Evolutionary conservation across 2,113 vertebrate species (phyloP).

Genomic region (Origma solitaria): DNA sequence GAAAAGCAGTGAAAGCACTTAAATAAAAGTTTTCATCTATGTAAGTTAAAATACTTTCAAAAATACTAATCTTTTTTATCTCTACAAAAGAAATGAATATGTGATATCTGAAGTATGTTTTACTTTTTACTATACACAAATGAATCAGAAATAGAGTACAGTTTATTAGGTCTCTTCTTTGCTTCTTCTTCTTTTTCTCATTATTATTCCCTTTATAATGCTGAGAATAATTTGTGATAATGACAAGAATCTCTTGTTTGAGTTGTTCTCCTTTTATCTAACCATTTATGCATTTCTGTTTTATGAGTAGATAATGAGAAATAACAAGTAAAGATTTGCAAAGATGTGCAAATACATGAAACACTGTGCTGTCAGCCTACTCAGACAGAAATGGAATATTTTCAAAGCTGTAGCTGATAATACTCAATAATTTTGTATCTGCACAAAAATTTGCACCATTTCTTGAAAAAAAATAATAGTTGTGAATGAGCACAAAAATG

Average conservation of each 20-base stretch:
- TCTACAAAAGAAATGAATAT: background rate
- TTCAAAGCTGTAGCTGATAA: background rate
- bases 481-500: fast-evolving
- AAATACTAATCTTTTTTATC: background rate
- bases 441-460: background rate
- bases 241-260: background rate
- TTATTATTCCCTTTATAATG: background rate
- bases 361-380: background rate
- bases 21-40: background rate
- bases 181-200: background rate
- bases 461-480: background rate
- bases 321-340: background rate
- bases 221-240: background rate
- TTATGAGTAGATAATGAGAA: background rate
- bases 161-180: background rate
- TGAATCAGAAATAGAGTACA: background rate
- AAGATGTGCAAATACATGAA: background rate
- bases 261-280: background rate
- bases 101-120: background rate
- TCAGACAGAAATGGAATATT: background rate
- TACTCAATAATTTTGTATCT: background rate
- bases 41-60: background rate
- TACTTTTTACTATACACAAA: background rate
- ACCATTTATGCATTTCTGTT: background rate
- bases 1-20: background rate